A percentile compares a stretch with the other conserved stretches of the same genome.
Evolutionary conservation across 2,113 vertebrate genomes (phyloP).

Genomic region (Sakesphorus luctuosus): DNA sequence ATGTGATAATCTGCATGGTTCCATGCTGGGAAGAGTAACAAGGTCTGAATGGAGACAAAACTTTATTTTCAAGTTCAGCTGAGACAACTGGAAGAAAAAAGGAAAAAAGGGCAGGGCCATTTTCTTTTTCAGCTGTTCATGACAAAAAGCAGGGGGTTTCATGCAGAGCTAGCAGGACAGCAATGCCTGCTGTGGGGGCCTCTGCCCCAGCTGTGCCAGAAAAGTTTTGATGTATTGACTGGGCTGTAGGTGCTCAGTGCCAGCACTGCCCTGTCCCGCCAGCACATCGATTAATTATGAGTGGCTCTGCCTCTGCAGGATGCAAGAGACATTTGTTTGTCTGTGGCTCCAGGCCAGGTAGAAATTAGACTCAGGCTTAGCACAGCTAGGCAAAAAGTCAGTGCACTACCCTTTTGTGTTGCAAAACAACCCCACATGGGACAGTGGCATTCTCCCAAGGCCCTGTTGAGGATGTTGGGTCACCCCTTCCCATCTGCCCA

Average conservation of each 20-base stretch:
- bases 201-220: rapidly evolving
- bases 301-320: neutral
- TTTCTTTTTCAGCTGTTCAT: neutral
- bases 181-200: neutral
- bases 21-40: neutral
- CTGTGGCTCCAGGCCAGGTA: neutral
- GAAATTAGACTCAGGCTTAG: neutral
- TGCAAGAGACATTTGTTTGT: rapidly evolving
- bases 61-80: neutral
- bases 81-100: neutral
- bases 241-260: neutral
- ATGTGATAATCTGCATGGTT: neutral
- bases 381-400: neutral
- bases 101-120: rapidly evolving
- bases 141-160: neutral
- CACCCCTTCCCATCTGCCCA: neutral
- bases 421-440: neutral
- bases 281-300: rapidly evolving
- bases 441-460: neutral
- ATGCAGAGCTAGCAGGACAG: neutral
- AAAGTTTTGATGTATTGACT: neutral
- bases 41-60: neutral
- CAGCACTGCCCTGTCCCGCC: rapidly evolving
- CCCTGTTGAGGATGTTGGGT: neutral
- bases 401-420: neutral